Conservation (phyloP, 2,113 vertebrate genomes). For the Seriola rivoliana region DNA sequence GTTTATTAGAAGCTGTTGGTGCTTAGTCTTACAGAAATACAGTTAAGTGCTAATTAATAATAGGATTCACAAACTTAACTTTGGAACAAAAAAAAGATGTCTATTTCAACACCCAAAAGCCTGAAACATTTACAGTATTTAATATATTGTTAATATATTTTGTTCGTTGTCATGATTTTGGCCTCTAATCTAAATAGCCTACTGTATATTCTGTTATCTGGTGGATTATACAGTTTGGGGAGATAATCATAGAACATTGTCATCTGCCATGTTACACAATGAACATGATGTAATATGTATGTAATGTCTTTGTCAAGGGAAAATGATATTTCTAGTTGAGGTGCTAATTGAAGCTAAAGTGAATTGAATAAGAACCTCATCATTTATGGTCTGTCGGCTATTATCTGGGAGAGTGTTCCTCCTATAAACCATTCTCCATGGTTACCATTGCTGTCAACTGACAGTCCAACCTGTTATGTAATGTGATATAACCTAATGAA, state of each 20-base stretch:
- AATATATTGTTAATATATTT: background rate
- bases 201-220: background rate
- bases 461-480: constrained; percentile 1
- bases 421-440: background rate
- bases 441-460: constrained; percentile 14
- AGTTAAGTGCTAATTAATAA: background rate
- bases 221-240: background rate
- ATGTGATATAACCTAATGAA: background rate
- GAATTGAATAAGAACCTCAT: background rate
- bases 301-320: constrained; percentile 1
- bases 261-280: constrained; percentile 30
- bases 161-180: background rate
- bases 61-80: background rate
- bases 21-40: background rate
- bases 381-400: background rate
- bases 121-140: background rate
- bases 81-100: background rate
- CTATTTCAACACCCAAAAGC: background rate
- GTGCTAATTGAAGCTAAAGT: background rate
- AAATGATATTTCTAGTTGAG: background rate
- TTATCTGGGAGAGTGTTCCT: background rate
- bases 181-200: background rate
- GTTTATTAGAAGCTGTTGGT: background rate
- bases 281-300: constrained; percentile 28
- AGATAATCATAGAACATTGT: background rate